Percentiles rank a stretch among this genome's conserved stretches.
These are phyloP conservation scores for rat (Rattus norvegicus) DNA, from an alignment of 2,113 vertebrate genomes.

Conservation along the genomic window DNA sequence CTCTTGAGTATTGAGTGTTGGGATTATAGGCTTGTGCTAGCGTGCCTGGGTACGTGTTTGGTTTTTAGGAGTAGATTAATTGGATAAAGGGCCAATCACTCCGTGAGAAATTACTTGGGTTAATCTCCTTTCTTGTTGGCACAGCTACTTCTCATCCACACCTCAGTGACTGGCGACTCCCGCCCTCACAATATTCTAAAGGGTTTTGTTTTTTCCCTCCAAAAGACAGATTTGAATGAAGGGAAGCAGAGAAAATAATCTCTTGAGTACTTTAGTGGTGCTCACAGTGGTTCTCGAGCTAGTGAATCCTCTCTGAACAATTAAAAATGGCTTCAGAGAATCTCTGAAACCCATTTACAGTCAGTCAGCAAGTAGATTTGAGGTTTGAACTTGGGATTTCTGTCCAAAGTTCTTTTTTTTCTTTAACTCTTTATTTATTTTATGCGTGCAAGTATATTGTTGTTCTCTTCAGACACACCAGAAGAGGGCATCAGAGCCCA, in stretches of 20 bases:
- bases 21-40: not conserved
- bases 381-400: not conserved
- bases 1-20: not conserved
- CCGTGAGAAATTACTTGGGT: not conserved
- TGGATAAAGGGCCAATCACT: conserved; percentile 5
- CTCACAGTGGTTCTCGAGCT: not conserved
- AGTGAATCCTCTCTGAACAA: not conserved
- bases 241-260: not conserved
- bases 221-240: not conserved
- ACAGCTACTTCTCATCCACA: not conserved
- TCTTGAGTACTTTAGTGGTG: not conserved
- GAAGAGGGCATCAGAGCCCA: too few relatives aligned
- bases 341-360: not conserved
- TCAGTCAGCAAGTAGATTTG: not conserved
- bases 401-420: not conserved
- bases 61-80: not conserved
- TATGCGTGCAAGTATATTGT: too few relatives aligned
- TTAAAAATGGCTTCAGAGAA: not conserved
- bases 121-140: not conserved
- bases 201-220: not conserved
- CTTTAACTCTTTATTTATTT: too few relatives aligned
- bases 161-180: not conserved
- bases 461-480: too few relatives aligned
- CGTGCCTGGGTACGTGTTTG: not conserved
- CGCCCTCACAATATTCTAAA: not conserved